These are phyloP conservation scores for Acanthosepion pharaonis DNA, from an alignment of 2,888 invertebrate species.

Conservation along the genomic window DNA sequence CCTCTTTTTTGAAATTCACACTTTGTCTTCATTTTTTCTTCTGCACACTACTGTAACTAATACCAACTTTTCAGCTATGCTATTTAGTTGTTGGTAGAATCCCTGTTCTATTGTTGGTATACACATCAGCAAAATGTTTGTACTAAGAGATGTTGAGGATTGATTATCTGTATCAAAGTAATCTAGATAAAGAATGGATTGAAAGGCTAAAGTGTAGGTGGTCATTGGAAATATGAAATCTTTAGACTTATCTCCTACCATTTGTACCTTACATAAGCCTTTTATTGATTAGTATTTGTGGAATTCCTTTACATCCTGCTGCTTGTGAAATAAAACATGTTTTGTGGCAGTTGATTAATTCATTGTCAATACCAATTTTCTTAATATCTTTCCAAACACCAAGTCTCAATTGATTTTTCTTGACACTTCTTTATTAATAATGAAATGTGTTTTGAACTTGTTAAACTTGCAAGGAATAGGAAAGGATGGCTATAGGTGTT, in stretches of 20 bases:
- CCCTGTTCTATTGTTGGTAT: no score
- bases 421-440: neutral
- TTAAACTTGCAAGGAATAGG: neutral
- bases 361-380: neutral
- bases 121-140: no score
- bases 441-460: neutral
- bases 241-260: neutral
- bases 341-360: neutral
- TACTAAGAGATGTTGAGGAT: no score
- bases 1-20: no score
- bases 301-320: neutral
- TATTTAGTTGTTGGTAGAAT: no score
- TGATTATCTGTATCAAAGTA: no score
- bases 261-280: neutral
- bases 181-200: neutral
- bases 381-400: neutral
- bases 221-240: neutral
- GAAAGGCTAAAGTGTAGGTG: neutral
- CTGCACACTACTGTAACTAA: no score
- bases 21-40: no score
- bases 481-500: neutral
- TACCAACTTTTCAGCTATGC: no score
- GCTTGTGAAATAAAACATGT: neutral
- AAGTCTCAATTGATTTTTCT: neutral
- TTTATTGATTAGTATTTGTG: slow-evolving; percentile 6